Conservation (phyloP, 1,140 invertebrate species). For the Pseudobourletiella spinata region DNA sequence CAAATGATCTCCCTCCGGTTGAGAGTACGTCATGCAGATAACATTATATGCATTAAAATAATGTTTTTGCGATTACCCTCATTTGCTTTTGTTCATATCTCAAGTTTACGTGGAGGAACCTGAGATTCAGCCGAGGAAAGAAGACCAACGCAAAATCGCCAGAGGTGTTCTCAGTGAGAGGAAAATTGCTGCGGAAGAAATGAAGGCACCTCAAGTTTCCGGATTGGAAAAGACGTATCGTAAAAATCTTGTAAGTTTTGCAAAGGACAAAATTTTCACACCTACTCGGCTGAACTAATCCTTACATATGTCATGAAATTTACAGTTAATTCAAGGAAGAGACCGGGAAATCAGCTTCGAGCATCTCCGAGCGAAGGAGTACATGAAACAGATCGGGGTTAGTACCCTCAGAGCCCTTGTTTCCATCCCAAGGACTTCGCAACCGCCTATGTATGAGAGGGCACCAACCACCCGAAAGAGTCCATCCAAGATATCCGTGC, state of each 20-base stretch:
- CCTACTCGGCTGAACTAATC: too few relatives aligned
- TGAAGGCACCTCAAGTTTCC: too few relatives aligned
- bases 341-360: slow-evolving; percentile 11
- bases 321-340: neutral
- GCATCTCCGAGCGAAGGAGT: slow-evolving; percentile 10
- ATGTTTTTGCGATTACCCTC: too few relatives aligned
- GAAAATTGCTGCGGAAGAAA: slow-evolving; percentile 10
- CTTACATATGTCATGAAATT: too few relatives aligned
- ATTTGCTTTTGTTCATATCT: too few relatives aligned
- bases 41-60: too few relatives aligned
- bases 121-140: neutral
- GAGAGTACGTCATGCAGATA: neutral
- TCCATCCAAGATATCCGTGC: too few relatives aligned
- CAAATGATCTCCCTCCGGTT: neutral
- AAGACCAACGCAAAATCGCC: neutral
- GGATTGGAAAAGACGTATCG: too few relatives aligned
- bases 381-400: neutral
- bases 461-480: too few relatives aligned
- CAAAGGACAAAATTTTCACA: too few relatives aligned
- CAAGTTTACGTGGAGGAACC: slow-evolving; percentile 6
- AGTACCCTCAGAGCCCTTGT: neutral
- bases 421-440: neutral
- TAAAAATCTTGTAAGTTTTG: too few relatives aligned
- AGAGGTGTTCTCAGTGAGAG: neutral
- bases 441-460: neutral